Conservation (phyloP, 2,797 vertebrate species). For the Spinibarbus caldwelli region DNA sequence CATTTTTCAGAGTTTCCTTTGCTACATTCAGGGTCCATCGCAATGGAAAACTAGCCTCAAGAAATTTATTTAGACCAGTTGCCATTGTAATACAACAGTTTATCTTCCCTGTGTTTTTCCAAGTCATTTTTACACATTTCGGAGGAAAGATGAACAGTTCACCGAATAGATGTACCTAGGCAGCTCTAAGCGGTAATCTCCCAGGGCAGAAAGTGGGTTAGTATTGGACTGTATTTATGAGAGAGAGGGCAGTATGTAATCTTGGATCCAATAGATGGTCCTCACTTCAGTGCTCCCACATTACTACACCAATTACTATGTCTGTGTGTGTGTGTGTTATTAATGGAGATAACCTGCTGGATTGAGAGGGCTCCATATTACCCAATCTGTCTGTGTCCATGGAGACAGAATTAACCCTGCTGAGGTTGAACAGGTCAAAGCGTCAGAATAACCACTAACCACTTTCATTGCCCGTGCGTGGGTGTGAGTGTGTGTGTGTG, state of each 20-base stretch:
- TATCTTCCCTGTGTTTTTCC: conserved; percentile 53
- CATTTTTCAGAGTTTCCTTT: conserved; percentile 24
- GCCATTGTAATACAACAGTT: conserved; percentile 35
- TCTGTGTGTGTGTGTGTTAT: conserved; percentile 68
- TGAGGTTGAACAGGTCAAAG: conserved; percentile 64
- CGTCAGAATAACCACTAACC: conserved; percentile 68
- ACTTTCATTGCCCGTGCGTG: conserved; percentile 54
- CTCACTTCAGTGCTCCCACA: conserved; percentile 72
- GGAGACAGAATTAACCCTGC: conserved; percentile 68
- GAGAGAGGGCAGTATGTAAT: conserved; percentile 71
- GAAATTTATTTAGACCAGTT: conserved; percentile 22
- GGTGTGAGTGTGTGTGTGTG: conserved; percentile 4
- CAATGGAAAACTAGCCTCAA: conserved; percentile 13
- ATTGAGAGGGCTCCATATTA: conserved; percentile 73
- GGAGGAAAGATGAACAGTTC: conserved; percentile 66
- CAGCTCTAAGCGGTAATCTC: conserved; percentile 77
- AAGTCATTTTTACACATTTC: conserved; percentile 65
- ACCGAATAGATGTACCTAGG: conserved; percentile 55
- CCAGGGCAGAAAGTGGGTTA: conserved; percentile 76
- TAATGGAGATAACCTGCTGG: conserved; percentile 82
- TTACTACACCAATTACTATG: conserved; percentile 76
- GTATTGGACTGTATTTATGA: conserved; percentile 85
- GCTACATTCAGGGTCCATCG: background rate
- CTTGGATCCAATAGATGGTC: conserved; percentile 74
- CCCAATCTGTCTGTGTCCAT: conserved; percentile 73